phyloP scores from a whole-genome alignment of 2,113 vertebrate genomes.

The Tachuris rubrigastra region DNA sequence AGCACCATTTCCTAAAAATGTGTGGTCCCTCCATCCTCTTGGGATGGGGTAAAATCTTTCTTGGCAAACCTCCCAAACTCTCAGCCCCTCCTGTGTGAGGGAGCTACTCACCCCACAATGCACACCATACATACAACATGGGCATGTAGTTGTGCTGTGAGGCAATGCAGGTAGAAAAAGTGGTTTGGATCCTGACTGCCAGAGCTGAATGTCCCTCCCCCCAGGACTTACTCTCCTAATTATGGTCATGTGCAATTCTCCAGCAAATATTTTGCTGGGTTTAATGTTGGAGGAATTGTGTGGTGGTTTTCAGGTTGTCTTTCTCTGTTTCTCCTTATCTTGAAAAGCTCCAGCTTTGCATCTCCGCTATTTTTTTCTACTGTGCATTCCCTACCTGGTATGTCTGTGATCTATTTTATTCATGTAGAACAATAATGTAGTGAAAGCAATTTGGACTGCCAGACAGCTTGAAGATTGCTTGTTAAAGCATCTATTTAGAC shows the following conservation, averaged over 20 bases:
- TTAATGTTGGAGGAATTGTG: not conserved
- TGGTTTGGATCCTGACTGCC: not conserved
- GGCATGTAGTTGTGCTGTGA: accelerated
- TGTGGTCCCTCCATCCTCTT: not conserved
- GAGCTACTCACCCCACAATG: not conserved
- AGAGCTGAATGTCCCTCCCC: not conserved
- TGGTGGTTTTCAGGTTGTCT: not conserved
- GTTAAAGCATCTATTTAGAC: not conserved
- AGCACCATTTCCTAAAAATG: not conserved
- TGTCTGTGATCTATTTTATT: not conserved
- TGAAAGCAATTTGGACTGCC: not conserved
- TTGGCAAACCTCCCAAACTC: not conserved
- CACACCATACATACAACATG: accelerated
- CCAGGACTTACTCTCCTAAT: not conserved
- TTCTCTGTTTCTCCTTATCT: not conserved
- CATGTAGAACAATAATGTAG: not conserved
- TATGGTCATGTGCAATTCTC: not conserved
- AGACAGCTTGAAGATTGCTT: not conserved
- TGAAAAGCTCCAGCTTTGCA: not conserved
- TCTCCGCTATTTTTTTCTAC: not conserved
- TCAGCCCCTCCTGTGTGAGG: not conserved
- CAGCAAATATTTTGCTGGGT: not conserved
- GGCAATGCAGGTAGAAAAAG: not conserved
- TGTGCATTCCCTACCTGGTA: not conserved
- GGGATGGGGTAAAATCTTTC: not conserved